These are phyloP conservation scores for Drosophila anomalipes DNA, from an alignment of 2,888 invertebrate species.

Conservation along the genomic window DNA sequence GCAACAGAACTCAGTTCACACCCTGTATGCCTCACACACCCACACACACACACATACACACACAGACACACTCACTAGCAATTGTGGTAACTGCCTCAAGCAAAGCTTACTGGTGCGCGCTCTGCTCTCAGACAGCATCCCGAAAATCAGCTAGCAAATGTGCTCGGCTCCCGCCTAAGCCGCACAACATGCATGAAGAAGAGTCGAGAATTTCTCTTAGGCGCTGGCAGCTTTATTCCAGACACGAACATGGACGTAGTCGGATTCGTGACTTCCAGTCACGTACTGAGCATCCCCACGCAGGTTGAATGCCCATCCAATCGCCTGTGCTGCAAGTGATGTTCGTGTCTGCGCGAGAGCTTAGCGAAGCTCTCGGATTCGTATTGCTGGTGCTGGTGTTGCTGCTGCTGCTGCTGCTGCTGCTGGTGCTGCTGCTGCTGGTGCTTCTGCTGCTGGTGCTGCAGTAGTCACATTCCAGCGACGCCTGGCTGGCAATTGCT, in stretches of 20 bases:
- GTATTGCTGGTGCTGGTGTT: slow-evolving; percentile 5
- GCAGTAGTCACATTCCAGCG: slow-evolving; percentile 73
- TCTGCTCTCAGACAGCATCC: slow-evolving; percentile 50
- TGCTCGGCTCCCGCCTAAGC: slow-evolving; percentile 40
- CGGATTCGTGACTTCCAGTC: slow-evolving; percentile 39
- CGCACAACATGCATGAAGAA: slow-evolving; percentile 30
- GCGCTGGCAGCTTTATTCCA: slow-evolving; percentile 28
- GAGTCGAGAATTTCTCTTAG: slow-evolving; percentile 23
- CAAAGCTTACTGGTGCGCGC: slow-evolving; percentile 45
- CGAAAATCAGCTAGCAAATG: slow-evolving; percentile 9
- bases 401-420: slow-evolving; percentile 19
- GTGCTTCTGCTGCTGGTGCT: slow-evolving; percentile 14
- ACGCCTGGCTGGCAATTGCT: slow-evolving; percentile 74
- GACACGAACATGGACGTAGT: slow-evolving; percentile 30
- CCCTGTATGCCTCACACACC: slow-evolving; percentile 31
- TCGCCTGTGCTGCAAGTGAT: slow-evolving; percentile 38
- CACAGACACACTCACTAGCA: not conserved
- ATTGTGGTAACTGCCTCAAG: slow-evolving; percentile 50
- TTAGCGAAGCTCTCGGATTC: slow-evolving; percentile 30
- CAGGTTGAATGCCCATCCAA: slow-evolving; percentile 30
- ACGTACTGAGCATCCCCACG: slow-evolving; percentile 48
- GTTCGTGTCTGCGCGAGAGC: slow-evolving; percentile 32
- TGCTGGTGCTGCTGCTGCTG: slow-evolving; percentile 13
- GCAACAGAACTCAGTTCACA: slow-evolving; percentile 18
- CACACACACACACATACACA: not conserved